Evolutionary conservation across 2,113 vertebrate genomes (phyloP).

Genomic region (Dasypus novemcinctus): DNA sequence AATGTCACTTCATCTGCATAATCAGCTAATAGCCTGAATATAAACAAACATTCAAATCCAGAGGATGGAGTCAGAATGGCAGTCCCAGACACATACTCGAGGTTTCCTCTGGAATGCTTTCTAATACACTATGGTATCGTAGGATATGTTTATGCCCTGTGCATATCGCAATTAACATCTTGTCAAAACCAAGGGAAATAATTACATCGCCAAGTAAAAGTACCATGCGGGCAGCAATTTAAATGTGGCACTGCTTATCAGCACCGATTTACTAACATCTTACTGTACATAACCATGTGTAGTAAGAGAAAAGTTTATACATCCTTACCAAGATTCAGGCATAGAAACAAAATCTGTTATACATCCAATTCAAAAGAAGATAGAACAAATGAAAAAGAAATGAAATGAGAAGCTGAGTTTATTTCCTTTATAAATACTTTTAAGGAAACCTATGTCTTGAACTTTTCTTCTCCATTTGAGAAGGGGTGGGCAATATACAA

Average conservation of each 20-base stretch:
- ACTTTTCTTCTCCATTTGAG: conserved; percentile 41
- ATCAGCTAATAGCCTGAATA: conserved; percentile 69
- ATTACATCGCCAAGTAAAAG: conserved; percentile 64
- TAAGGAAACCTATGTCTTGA: conserved; percentile 48
- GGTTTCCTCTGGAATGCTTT: conserved; percentile 53
- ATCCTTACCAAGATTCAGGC: conserved; percentile 40
- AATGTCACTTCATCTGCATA: conserved; percentile 46
- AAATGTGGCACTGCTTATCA: conserved; percentile 57
- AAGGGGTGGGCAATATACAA: conserved; percentile 19
- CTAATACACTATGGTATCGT: neutral
- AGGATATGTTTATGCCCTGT: conserved; percentile 59
- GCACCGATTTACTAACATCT: conserved; percentile 57
- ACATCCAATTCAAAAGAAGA: conserved; percentile 37
- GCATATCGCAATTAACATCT: conserved; percentile 70
- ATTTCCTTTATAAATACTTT: conserved; percentile 40
- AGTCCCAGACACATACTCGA: conserved; percentile 44
- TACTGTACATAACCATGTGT: conserved; percentile 33
- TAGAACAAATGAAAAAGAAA: conserved; percentile 33
- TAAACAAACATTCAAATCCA: conserved; percentile 64
- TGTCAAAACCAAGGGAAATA: conserved; percentile 76
- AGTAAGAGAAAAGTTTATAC: neutral
- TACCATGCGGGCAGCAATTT: conserved; percentile 59
- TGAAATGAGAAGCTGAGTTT: neutral
- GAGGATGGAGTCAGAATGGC: conserved; percentile 10
- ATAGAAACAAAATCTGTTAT: conserved; percentile 60